phyloP scores from a whole-genome alignment of 2,888 invertebrate genomes.

The Sepiola atlantica region DNA sequence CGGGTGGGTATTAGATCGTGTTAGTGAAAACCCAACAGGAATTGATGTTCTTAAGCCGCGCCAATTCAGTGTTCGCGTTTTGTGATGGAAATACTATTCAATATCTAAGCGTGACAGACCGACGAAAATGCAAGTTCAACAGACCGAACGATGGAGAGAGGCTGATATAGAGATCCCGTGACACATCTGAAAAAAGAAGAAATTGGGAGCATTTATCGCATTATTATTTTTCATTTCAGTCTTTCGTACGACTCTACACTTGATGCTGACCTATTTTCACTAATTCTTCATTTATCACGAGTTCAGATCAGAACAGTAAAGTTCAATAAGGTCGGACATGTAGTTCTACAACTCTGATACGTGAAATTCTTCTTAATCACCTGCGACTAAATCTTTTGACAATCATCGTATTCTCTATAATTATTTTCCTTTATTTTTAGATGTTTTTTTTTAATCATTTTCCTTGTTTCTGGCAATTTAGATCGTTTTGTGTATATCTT shows the following conservation, averaged over 20 bases:
- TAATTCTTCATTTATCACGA: background rate
- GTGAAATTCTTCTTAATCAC: background rate
- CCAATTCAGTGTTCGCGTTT: too few relatives aligned
- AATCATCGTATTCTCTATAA: background rate
- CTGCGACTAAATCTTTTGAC: background rate
- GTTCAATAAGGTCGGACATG: background rate
- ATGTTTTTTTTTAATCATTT: too few relatives aligned
- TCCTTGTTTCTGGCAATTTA: too few relatives aligned
- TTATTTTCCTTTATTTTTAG: background rate
- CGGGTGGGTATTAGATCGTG: too few relatives aligned
- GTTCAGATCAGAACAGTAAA: background rate
- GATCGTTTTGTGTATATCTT: background rate
- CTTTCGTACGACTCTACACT: background rate
- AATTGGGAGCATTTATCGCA: background rate
- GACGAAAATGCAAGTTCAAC: too few relatives aligned
- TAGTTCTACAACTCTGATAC: background rate
- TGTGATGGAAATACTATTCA: too few relatives aligned
- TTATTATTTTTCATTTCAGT: background rate
- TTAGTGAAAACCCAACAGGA: too few relatives aligned
- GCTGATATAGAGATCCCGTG: background rate
- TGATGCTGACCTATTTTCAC: background rate
- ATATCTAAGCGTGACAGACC: too few relatives aligned
- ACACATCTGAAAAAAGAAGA: too few relatives aligned
- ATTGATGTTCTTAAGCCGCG: too few relatives aligned
- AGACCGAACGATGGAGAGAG: background rate